Base-by-base conservation (phyloP, 2,888 invertebrate genomes). In the Tortrix viridana region DNA sequence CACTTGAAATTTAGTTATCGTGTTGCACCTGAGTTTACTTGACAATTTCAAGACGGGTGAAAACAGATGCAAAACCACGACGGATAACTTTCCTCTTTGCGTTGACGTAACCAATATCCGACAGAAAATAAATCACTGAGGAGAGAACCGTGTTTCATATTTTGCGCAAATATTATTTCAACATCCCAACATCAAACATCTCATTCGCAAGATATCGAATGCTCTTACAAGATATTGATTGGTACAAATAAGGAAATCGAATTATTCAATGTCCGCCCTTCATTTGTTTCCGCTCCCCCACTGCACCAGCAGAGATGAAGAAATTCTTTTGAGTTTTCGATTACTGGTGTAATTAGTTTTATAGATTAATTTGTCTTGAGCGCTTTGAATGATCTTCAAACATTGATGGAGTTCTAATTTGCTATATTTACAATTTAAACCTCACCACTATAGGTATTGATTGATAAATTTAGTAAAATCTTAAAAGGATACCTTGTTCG, bases 261-360 rank as follows among this genome's bases (percentile, higher is more conserved):
- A 91, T 92, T 91, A 91, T 90, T 92, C 92, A 92, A 90, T 85
- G 92, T 91, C 92, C 91, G 89, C 92, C 92, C 89, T 84, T 85
- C 88, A 92, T 92, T 91, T 91, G 89, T 92, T 88, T 87, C 82
- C 79, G 82, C 85, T 88, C 90, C 92, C 89, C 91, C 79, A 84
- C 77, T 86, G 75, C 84, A 86, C 83, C 77, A 86, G 75, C 84
- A 86, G 86, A 90, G 86, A 91, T 88, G 89, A 86, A 90, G 90
- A 91, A 92, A 92, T 92, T 91, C 92, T 92, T 92, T 91, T 89
- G 84, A 92, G 89, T 91, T 92, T 92, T 92, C 92, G 91, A 92
- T 92, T 92, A 91, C 92, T 91, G 88, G 88, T 89, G 88, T 91
- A 92, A 92, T 91, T 91, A 92, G 91, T 90, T 92, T 91, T 89